phyloP scores from a whole-genome alignment of 2,113 vertebrate genomes.

The Mesoclemmys tuberculata region DNA sequence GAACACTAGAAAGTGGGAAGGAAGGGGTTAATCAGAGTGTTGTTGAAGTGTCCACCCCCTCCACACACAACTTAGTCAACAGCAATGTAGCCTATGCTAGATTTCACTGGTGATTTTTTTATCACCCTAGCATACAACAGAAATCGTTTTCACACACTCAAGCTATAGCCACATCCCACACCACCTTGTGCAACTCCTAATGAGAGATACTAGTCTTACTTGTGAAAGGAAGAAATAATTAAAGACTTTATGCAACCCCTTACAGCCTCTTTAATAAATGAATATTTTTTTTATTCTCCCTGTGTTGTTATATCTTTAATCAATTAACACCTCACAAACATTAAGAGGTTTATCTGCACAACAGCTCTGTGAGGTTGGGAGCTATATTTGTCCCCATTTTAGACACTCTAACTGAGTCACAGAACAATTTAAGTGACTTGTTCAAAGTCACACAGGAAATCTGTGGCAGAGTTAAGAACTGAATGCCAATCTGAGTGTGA shows the following conservation, averaged over 20 bases:
- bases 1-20: neutral
- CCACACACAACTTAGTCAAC: neutral
- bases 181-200: neutral
- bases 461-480: neutral
- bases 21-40: neutral
- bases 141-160: fast-evolving
- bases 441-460: neutral
- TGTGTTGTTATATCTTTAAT: neutral
- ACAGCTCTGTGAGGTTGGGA: neutral
- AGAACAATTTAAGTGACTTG: fast-evolving
- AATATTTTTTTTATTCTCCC: neutral
- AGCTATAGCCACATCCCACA: neutral
- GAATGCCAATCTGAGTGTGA: neutral
- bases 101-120: neutral
- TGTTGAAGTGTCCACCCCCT: neutral
- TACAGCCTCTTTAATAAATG: neutral
- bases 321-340: neutral
- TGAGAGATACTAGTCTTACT: neutral
- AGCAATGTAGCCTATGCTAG: neutral
- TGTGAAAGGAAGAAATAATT: neutral
- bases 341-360: neutral
- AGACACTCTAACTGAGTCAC: fast-evolving
- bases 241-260: neutral
- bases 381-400: fast-evolving
- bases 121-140: neutral